Percentiles rank a stretch among this genome's conserved stretches.
phyloP scores from a whole-genome alignment of 2,113 vertebrate genomes.

The Etia nguti region DNA sequence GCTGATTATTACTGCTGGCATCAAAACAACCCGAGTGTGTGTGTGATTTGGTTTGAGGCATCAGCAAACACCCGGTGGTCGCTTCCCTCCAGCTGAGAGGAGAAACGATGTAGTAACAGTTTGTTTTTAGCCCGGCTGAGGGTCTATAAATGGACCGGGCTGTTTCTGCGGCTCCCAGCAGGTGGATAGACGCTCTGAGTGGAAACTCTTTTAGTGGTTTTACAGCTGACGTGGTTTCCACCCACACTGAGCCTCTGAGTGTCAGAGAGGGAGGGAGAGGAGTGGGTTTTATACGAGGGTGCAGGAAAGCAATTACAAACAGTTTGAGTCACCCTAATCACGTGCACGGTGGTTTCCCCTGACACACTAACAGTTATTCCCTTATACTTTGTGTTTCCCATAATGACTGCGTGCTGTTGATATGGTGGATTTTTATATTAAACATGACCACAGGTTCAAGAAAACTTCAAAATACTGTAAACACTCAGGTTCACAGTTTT shows the following conservation, averaged over 20 bases:
- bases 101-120: conserved; percentile 11
- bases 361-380: neutral
- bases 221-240: conserved; percentile 7
- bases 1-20: neutral
- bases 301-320: neutral
- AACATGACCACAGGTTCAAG: neutral
- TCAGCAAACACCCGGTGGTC: neutral
- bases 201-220: conserved; percentile 20
- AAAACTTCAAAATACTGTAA: neutral
- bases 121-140: neutral
- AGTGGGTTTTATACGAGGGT: neutral
- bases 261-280: neutral
- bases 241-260: neutral
- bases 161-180: neutral
- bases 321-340: neutral
- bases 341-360: neutral
- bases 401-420: neutral
- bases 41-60: neutral
- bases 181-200: neutral
- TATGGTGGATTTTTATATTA: neutral
- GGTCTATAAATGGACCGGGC: conserved; percentile 13
- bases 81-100: neutral
- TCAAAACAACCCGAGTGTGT: neutral
- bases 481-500: neutral
- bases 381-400: neutral